These are phyloP conservation scores for Aromia moschata DNA, from an alignment of 2,888 invertebrate species.

Conservation along the genomic window DNA sequence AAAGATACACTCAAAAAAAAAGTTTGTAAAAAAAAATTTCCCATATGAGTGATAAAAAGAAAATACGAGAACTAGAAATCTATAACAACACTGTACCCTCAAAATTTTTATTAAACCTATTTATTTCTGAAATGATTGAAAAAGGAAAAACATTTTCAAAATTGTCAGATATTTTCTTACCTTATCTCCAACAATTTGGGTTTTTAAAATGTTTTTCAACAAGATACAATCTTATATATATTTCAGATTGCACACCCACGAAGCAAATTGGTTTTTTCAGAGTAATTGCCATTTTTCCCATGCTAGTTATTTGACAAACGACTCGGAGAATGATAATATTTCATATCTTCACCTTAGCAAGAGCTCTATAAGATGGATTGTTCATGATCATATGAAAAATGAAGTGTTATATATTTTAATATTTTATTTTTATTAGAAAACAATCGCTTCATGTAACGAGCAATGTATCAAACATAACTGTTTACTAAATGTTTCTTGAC, in stretches of 20 bases:
- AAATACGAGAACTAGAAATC: no score
- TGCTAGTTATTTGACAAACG: neutral
- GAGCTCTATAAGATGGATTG: neutral
- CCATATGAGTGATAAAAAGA: no score
- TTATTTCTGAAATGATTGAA: no score
- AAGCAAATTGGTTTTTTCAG: no score
- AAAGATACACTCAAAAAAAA: no score
- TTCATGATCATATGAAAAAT: slow-evolving; percentile 14
- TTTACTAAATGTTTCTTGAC: slow-evolving; percentile 30
- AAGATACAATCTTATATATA: neutral
- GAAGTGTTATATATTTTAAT: slow-evolving; percentile 33
- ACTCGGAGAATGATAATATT: neutral
- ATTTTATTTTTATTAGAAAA: slow-evolving; percentile 44
- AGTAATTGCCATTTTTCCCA: slow-evolving; percentile 1
- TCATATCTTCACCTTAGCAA: neutral
- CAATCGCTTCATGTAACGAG: slow-evolving; percentile 40
- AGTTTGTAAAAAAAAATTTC: no score
- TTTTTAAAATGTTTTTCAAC: neutral
- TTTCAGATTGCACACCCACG: no score
- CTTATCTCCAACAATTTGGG: neutral
- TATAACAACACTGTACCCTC: no score
- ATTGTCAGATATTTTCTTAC: no score
- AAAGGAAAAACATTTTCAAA: no score
- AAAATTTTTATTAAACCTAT: no score
- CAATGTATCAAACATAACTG: slow-evolving; percentile 39